A percentile compares a stretch with the other conserved stretches of the same genome.
phyloP scores from a whole-genome alignment of 2,888 invertebrate species.

The Hirtodrosophila cameraria region DNA sequence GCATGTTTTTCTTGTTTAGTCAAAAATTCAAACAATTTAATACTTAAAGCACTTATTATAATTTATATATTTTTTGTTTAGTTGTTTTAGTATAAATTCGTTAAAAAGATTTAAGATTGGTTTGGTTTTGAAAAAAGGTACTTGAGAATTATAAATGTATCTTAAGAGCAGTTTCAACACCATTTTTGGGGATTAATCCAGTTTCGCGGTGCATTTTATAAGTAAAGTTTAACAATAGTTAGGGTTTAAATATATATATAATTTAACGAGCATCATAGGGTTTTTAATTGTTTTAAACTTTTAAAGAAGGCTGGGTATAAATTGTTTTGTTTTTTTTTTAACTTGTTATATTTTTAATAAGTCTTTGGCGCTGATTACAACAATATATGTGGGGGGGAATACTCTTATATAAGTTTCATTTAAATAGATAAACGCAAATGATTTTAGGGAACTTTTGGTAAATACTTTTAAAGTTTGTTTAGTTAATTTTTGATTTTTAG shows the following conservation, averaged over 20 bases:
- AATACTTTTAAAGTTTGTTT: slow-evolving; percentile 63
- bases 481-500: slow-evolving; percentile 29
- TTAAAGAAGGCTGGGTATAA: slow-evolving; percentile 61
- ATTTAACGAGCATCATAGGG: slow-evolving; percentile 45
- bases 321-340: slow-evolving; percentile 17
- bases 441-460: slow-evolving; percentile 41
- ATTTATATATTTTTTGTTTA: slow-evolving; percentile 34
- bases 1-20: slow-evolving; percentile 43
- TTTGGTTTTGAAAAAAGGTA: slow-evolving; percentile 65
- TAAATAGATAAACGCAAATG: slow-evolving; percentile 39
- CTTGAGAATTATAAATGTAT: slow-evolving; percentile 65
- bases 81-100: slow-evolving; percentile 68
- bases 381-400: slow-evolving; percentile 40
- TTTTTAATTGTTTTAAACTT: slow-evolving; percentile 32
- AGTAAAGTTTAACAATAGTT: slow-evolving; percentile 51
- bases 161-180: slow-evolving; percentile 46
- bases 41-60: slow-evolving; percentile 73
- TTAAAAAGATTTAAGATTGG: slow-evolving; percentile 71
- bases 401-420: slow-evolving; percentile 31
- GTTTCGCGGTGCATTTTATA: slow-evolving; percentile 23
- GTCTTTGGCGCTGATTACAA: slow-evolving; percentile 75
- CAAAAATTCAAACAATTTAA: slow-evolving; percentile 71
- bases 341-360: slow-evolving; percentile 47
- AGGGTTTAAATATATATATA: slow-evolving; percentile 32
- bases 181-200: slow-evolving; percentile 46